A percentile compares a stretch with the other conserved stretches of the same genome.
These are phyloP conservation scores for Sphaeramia orbicularis DNA, from an alignment of 2,797 vertebrate species.

Conservation along the genomic window DNA sequence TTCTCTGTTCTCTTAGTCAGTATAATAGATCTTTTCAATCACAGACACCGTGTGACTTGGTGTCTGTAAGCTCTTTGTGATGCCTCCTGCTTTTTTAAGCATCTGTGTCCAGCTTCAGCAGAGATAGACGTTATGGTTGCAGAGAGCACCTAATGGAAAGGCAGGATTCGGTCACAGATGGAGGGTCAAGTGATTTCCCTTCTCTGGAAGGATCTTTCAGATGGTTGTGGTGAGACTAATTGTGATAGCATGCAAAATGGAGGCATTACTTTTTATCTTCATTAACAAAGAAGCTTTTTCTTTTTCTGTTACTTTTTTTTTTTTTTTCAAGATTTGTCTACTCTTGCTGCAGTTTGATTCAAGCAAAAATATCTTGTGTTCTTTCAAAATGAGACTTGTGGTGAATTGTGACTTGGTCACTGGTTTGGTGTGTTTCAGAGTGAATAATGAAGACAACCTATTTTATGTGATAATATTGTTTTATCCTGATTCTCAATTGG, in stretches of 20 bases:
- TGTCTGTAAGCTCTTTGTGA: slow-evolving; percentile 75
- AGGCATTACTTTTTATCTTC: slow-evolving; percentile 83
- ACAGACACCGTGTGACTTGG: slow-evolving; percentile 70
- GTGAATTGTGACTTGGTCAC: slow-evolving; percentile 28
- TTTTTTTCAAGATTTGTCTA: slow-evolving; percentile 51
- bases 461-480: neutral
- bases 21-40: slow-evolving; percentile 78
- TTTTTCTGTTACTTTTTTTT: slow-evolving; percentile 58
- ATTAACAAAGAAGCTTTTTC: slow-evolving; percentile 84
- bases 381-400: slow-evolving; percentile 52
- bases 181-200: slow-evolving; percentile 81
- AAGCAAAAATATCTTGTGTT: slow-evolving; percentile 63
- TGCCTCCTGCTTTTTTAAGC: slow-evolving; percentile 69
- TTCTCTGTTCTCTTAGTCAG: slow-evolving; percentile 40
- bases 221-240: slow-evolving; percentile 84
- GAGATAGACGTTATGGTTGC: slow-evolving; percentile 73
- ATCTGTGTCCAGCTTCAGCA: slow-evolving; percentile 67
- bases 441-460: slow-evolving; percentile 8
- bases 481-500: neutral
- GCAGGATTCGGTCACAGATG: slow-evolving; percentile 72
- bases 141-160: slow-evolving; percentile 72
- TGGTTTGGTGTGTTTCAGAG: slow-evolving; percentile 18
- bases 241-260: slow-evolving; percentile 82
- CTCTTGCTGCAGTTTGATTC: slow-evolving; percentile 63
- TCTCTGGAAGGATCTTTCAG: slow-evolving; percentile 75